Evolutionary conservation across 64 coral and sea anemone genomes (phyloP).

Genomic region (Montipora capricornis): DNA sequence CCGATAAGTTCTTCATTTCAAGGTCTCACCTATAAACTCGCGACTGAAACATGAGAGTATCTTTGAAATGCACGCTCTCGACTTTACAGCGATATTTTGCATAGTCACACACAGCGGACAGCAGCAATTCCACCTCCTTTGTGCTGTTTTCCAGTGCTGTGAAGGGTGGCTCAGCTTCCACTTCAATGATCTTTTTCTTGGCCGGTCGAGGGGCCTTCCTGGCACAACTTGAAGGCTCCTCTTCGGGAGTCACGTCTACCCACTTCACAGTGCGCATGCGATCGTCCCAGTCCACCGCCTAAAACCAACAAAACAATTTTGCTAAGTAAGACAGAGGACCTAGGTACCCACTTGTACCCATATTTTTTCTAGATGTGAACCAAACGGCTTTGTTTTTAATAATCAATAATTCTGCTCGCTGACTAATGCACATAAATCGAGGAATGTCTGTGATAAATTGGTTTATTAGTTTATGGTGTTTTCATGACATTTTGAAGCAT

Average conservation of each 20-base stretch:
- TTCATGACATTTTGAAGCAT: too few species aligned
- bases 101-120: constrained; percentile 87
- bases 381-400: too few species aligned
- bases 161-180: constrained; percentile 87
- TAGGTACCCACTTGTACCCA: not conserved
- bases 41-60: constrained; percentile 98
- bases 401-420: too few species aligned
- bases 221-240: constrained; percentile 47
- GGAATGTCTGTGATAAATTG: too few species aligned
- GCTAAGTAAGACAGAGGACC: not conserved
- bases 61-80: constrained; percentile 88
- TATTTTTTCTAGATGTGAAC: too few species aligned
- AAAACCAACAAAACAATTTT: not conserved
- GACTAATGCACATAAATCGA: too few species aligned
- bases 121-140: constrained; percentile 76
- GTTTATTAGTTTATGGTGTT: too few species aligned
- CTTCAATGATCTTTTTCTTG: constrained; percentile 94
- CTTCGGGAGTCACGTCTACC: constrained; percentile 74
- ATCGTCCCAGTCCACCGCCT: constrained; percentile 96
- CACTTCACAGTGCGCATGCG: constrained; percentile 96
- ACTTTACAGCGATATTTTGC: constrained; percentile 84
- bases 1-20: not conserved
- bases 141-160: constrained; percentile 78
- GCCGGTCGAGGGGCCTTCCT: constrained; percentile 64
- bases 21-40: constrained; percentile 88